Evolutionary conservation across 2,113 vertebrate species (phyloP), one percentile per base, ranked within the genome.

Genomic region (Thamnaconus septentrionalis): DNA sequence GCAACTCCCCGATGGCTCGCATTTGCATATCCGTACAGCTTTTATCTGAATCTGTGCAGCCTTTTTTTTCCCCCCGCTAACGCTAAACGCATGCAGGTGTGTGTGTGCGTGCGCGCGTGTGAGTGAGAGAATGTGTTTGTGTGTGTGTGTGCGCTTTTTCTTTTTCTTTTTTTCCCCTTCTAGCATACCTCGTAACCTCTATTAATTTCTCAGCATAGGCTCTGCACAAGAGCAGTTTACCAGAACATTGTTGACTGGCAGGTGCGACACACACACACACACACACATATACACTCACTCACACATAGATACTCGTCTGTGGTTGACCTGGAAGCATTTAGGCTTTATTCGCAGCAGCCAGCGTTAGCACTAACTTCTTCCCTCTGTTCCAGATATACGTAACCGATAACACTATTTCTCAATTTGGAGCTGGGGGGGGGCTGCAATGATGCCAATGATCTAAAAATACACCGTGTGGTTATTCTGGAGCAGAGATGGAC

Each of bases 161-260:
- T n/a, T n/a, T n/a, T n/a, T n/a, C n/a, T n/a, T n/a, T n/a, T n/a
- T n/a, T n/a, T n/a, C n/a, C 49, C 55, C 61, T 87, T 56, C 18
- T 31, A 1, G 53, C 51, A 63, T 63, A 58, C 68, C 91, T 87
- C 89, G 79, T 95, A 94, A 94, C 94, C 95, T 95, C 94, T 92
- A 95, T 87, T 93, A 82, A 86, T 89, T 92, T 98, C 95, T 94
- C 91, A 58, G 91, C 94, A 93, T 91, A 67, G 83, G 71, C 85
- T 80, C 85, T 73, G 81, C 86, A 80, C 87, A 69, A 68, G 83
- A 85, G 85, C 7, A 68, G 79, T 88, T 90, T 90, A 88, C 85
- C 87, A 90, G 88, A 90, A 90, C 53, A 78, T 67, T 80, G 71
- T 78, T 71, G 66, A 73, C 75, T 63, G 47, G 64, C 82, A 83